Base-by-base conservation (phyloP, 2,888 invertebrate genomes). In the Mellilla xanthometata region DNA sequence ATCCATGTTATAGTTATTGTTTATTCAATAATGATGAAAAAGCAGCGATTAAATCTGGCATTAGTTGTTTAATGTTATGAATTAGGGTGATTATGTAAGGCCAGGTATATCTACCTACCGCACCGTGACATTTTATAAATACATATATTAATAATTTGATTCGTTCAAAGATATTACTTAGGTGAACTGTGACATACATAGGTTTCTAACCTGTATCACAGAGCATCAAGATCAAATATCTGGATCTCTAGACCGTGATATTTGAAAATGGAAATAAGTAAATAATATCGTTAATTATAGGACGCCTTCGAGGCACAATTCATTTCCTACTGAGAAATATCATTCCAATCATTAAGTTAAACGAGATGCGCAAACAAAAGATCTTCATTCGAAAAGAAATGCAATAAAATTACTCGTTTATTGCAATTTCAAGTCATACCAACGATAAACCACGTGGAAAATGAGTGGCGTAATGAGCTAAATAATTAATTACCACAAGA, bases 401-500 rank as follows among this genome's bases (percentile, higher is more conserved):
- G 19, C 28, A 22, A 19, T 36, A 28, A n/a, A 19, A 34, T 33
- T 22, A 24, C 2, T 33, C 4, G 13, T 3, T 27, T 19, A 28
- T 46, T 31, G 9, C 24, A 34, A 23, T 24, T 8, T 28, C 23
- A 23, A 24, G 12, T 22, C 12, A 32, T 29, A 31, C 23, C 13
- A 30, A n/a, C n/a, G n/a, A 30, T 22, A 26, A 39, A 41, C 47
- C 45, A 39, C 40, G 42, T 48, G 48, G 49, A 23, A 24, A 35
- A 23, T 27, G 12, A 32, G 26, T 24, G n/a, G 27, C 19, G 9
- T 42, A 41, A 39, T 38, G 42, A 42, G 36, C 7, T 12, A 10
- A 38, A 33, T 10, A 31, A 38, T 52, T 28, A 27, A 19, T 29
- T 31, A 54, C 49, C 47, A 42, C 42, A 38, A 41, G 13, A 33